These are phyloP conservation scores for Hololepta plana DNA, from an alignment of 2,888 invertebrate species.

Conservation along the genomic window DNA sequence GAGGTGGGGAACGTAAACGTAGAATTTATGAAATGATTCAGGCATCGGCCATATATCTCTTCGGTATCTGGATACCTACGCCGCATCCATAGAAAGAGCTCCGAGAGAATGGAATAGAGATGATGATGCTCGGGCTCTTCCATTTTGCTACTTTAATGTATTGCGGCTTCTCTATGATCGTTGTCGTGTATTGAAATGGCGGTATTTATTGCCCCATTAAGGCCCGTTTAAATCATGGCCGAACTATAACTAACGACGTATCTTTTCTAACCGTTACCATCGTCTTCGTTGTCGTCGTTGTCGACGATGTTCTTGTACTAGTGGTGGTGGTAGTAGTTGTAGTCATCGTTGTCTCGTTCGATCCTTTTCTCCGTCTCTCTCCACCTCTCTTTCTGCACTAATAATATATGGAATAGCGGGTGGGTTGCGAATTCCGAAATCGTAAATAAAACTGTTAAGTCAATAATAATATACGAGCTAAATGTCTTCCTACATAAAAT, in stretches of 20 bases:
- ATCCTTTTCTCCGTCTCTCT: too few species aligned
- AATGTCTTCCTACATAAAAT: too few species aligned
- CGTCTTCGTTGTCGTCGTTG: too few species aligned
- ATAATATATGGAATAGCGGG: too few species aligned
- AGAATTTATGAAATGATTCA: constrained; percentile 21
- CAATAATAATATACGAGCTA: constrained; percentile 9
- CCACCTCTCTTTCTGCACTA: too few species aligned
- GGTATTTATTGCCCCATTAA: constrained; percentile 43
- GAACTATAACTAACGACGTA: constrained; percentile 33
- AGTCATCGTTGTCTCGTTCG: too few species aligned
- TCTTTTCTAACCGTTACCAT: too few species aligned
- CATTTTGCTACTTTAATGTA: constrained; percentile 24
- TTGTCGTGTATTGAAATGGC: constrained; percentile 35
- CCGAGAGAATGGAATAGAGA: too few species aligned
- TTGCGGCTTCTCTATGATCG: constrained; percentile 27
- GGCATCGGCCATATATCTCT: constrained; percentile 18
- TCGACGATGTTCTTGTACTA: too few species aligned
- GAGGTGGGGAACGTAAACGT: constrained; percentile 9
- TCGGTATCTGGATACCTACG: constrained; percentile 18
- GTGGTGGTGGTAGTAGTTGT: too few species aligned
- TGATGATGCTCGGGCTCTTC: constrained; percentile 19
- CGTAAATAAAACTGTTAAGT: constrained; percentile 21
- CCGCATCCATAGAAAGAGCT: too few species aligned
- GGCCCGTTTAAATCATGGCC: constrained; percentile 38
- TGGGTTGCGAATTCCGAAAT: constrained; percentile 14